These are phyloP conservation scores for Tetrao urogallus DNA, from an alignment of 2,113 vertebrate species.

Conservation along the genomic window DNA sequence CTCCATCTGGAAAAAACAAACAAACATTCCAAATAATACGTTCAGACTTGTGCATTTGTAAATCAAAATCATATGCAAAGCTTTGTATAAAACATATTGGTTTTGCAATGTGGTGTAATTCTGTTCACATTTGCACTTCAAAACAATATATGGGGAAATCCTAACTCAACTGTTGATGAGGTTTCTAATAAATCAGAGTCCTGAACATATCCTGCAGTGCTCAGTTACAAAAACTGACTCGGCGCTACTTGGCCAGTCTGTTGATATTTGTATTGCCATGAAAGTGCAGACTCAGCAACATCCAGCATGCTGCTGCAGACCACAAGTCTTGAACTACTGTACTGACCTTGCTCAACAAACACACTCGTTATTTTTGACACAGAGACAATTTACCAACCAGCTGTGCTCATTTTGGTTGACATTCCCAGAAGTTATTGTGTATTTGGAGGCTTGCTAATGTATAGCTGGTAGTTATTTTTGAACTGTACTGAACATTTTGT, in stretches of 20 bases:
- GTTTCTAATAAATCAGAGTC: constrained; percentile 30
- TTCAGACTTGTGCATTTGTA: constrained; percentile 44
- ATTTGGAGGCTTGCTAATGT: constrained; percentile 57
- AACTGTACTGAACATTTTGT: constrained; percentile 40
- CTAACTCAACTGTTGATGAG: neutral
- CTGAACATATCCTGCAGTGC: neutral
- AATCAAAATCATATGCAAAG: constrained; percentile 55
- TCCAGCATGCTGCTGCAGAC: neutral
- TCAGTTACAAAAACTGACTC: neutral
- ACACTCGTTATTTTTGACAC: constrained; percentile 47
- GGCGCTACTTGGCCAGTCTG: neutral
- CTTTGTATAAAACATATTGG: constrained; percentile 16
- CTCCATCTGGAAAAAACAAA: constrained; percentile 48
- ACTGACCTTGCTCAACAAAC: constrained; percentile 47
- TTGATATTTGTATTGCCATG: constrained; percentile 11
- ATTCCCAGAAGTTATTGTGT: constrained; percentile 61
- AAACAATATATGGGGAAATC: constrained; percentile 42
- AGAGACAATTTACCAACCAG: constrained; percentile 42
- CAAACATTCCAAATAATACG: constrained; percentile 49
- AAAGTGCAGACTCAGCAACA: constrained; percentile 31
- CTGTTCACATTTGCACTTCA: constrained; percentile 58
- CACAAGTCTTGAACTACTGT: constrained; percentile 9
- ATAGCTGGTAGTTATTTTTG: constrained; percentile 63
- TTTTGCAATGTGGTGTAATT: constrained; percentile 29
- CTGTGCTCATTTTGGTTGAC: constrained; percentile 43